Percentiles rank a stretch among this genome's conserved stretches.
Conservation (phyloP, 2,797 vertebrate genomes). For the Eulemur coronatus region DNA sequence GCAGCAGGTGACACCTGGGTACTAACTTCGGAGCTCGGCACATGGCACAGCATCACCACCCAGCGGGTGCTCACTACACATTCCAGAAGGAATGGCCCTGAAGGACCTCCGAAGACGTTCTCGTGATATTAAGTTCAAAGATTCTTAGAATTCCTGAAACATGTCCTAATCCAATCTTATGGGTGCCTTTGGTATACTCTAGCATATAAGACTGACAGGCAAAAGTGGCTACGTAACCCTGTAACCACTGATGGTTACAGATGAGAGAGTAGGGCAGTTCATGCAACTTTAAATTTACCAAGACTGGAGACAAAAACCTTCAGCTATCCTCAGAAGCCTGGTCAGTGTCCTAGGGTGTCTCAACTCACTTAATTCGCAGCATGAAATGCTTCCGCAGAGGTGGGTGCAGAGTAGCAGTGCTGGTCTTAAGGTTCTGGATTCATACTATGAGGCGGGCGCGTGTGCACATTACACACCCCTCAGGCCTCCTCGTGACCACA, state of each 20-base stretch:
- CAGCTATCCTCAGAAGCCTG: neutral
- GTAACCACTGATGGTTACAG: neutral
- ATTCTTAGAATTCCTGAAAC: neutral
- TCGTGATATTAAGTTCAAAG: neutral
- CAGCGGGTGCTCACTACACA: neutral
- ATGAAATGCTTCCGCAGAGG: fast-evolving
- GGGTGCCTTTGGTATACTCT: neutral
- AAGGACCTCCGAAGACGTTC: neutral
- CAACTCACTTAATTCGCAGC: fast-evolving
- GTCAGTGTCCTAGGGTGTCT: fast-evolving
- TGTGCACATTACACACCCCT: neutral
- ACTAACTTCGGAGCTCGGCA: neutral
- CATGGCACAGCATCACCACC: neutral
- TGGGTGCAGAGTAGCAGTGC: fast-evolving
- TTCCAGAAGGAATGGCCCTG: neutral
- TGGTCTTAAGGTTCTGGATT: neutral
- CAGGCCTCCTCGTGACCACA: neutral
- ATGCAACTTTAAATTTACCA: neutral
- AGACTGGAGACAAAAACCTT: too few relatives aligned
- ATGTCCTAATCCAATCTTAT: neutral
- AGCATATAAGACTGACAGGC: neutral
- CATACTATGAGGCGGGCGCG: fast-evolving
- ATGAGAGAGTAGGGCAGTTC: too few relatives aligned
- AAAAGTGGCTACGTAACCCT: neutral
- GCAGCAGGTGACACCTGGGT: neutral